Percentiles rank a stretch among this genome's conserved stretches.
phyloP scores from a whole-genome alignment of 1,140 invertebrate species.

The Glomeris maerens region DNA sequence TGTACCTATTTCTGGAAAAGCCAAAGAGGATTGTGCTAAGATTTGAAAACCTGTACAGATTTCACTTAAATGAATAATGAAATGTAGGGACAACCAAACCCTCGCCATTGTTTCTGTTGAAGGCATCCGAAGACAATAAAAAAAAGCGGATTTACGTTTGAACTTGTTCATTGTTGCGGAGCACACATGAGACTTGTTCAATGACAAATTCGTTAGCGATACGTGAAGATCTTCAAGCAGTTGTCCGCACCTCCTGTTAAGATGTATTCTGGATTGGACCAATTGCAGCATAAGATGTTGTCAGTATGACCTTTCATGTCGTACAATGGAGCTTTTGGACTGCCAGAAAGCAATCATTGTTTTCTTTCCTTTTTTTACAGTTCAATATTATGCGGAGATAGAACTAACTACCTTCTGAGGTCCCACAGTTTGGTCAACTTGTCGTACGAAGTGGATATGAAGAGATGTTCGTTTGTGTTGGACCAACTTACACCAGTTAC shows the following conservation, averaged over 20 bases:
- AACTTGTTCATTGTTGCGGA: too few relatives aligned
- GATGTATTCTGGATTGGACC: conserved; percentile 72
- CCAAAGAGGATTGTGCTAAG: too few relatives aligned
- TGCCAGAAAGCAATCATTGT: conserved; percentile 34
- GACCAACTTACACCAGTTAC: conserved; percentile 83
- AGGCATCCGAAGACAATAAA: too few relatives aligned
- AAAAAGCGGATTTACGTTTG: too few relatives aligned
- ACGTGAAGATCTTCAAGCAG: conserved; percentile 79
- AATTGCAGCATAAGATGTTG: conserved; percentile 84
- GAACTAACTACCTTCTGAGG: conserved; percentile 51
- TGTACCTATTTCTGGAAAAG: too few relatives aligned
- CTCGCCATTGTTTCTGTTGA: too few relatives aligned
- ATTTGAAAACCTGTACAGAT: too few relatives aligned
- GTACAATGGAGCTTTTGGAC: conserved; percentile 79
- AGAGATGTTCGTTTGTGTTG: conserved; percentile 61
- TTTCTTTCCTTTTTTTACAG: background rate
- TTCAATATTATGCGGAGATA: conserved; percentile 13
- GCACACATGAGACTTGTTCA: too few relatives aligned
- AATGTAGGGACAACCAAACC: too few relatives aligned
- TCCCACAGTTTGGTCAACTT: conserved; percentile 90
- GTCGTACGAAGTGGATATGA: conserved; percentile 88
- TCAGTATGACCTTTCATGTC: conserved; percentile 88
- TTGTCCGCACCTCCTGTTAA: conserved; percentile 89
- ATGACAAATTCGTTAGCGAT: too few relatives aligned
- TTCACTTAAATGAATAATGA: too few relatives aligned